phyloP scores from a whole-genome alignment of 2,888 invertebrate genomes.

The Xylocampa areola region DNA sequence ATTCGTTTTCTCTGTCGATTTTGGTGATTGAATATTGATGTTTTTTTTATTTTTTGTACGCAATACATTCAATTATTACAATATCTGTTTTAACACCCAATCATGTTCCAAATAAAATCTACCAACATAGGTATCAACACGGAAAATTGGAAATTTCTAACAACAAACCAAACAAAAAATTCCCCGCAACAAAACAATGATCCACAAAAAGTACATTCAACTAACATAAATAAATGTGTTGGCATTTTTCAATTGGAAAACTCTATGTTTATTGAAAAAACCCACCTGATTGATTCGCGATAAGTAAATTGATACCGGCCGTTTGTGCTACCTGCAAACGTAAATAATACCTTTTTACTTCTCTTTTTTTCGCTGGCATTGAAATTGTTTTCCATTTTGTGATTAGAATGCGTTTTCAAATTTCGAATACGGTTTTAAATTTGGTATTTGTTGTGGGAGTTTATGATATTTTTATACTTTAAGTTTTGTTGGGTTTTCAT shows the following conservation, averaged over 20 bases:
- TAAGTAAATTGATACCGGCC: constrained; percentile 38
- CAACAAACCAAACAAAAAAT: neutral
- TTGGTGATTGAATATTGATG: no score
- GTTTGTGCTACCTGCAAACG: constrained; percentile 17
- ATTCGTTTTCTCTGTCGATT: no score
- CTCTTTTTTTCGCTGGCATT: neutral
- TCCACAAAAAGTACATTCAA: constrained; percentile 3
- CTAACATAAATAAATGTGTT: constrained; percentile 19
- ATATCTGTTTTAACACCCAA: no score
- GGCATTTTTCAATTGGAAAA: constrained; percentile 19
- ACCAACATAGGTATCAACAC: no score
- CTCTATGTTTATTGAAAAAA: constrained; percentile 29
- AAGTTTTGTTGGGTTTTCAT: no score
- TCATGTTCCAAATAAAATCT: no score
- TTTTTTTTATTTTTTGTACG: no score
- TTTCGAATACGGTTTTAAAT: constrained; percentile 2
- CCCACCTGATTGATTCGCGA: constrained; percentile 31
- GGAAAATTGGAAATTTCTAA: neutral
- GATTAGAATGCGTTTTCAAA: constrained; percentile 15
- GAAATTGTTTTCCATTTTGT: constrained; percentile 24
- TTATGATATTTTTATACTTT: neutral
- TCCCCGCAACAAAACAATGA: neutral
- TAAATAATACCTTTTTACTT: constrained; percentile 15
- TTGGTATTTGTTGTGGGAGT: neutral
- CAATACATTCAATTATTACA: no score